phyloP scores from a whole-genome alignment of 2,888 invertebrate species.

The Sthenelais limicola region DNA sequence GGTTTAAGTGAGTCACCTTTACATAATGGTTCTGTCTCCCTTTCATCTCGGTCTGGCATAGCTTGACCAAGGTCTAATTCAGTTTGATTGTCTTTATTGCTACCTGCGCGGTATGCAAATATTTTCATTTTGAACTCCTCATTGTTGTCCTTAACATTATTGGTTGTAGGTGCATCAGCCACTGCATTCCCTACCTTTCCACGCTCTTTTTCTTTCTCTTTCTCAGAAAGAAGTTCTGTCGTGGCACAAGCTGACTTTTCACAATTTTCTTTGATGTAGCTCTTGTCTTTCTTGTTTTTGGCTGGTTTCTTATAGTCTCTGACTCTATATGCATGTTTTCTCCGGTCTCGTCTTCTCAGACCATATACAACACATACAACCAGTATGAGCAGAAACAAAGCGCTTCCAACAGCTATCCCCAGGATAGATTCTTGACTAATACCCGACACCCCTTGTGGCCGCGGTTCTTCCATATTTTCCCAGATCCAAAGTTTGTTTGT shows the following conservation, averaged over 20 bases:
- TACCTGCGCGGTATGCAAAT: slow-evolving; percentile 14
- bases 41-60: slow-evolving; percentile 23
- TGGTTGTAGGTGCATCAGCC: slow-evolving; percentile 2
- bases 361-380: slow-evolving; percentile 38
- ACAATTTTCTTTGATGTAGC: slow-evolving; percentile 38
- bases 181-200: slow-evolving; percentile 15
- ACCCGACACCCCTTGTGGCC: not conserved
- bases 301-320: slow-evolving; percentile 40
- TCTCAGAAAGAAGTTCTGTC: slow-evolving; percentile 34
- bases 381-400: slow-evolving; percentile 36
- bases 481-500: slow-evolving; percentile 50
- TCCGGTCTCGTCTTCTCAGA: slow-evolving; percentile 26
- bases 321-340: slow-evolving; percentile 39
- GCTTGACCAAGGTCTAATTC: slow-evolving; percentile 18
- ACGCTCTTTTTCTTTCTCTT: slow-evolving; percentile 31
- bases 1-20: slow-evolving; percentile 15
- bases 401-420: slow-evolving; percentile 42
- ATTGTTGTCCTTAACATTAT: slow-evolving; percentile 19
- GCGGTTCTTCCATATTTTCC: not conserved
- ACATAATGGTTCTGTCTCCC: slow-evolving; percentile 40
- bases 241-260: slow-evolving; percentile 35
- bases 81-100: not conserved
- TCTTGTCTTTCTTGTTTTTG: slow-evolving; percentile 32
- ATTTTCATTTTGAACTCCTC: slow-evolving; percentile 45
- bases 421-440: slow-evolving; percentile 41